Evolutionary conservation across 2,797 vertebrate species (phyloP), one percentile per base, ranked within the genome.

Genomic region (Limnodromus scolopaceus): DNA sequence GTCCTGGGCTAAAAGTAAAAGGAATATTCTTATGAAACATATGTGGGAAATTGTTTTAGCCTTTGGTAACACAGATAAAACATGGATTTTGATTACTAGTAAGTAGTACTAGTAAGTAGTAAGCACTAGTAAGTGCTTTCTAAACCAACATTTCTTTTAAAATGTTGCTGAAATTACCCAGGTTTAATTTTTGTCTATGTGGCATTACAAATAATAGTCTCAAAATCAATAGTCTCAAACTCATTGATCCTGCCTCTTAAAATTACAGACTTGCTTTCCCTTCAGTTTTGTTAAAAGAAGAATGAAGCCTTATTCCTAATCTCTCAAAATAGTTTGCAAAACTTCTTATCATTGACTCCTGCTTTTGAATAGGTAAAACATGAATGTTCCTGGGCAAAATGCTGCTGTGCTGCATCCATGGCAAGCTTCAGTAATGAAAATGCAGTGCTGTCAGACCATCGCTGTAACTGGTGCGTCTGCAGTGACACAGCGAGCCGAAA

Each of bases 41-140:
- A 85, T 53, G 91, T 64, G 48, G 49, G 43, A 79, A 72, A 87
- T 93, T 64, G 78, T 78, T 94, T 96, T 88, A 19, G 32, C 83
- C 63, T 85, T 95, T 89, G 72, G 66, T 89, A 93, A 93, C 69
- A 96, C 72, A 96, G 51, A 75, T 48, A 61, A 80, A 95, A 93
- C 51, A 46, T 3, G 9, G 69, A 65, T 94, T 84, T 68, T 78
- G 23, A 51, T 28, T 53, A 43, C 5, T 60, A 66, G 24, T 43
- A 43, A 18, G 43, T 43, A 43, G 43, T 41, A 41, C 15, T 41
- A 41, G 41, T 41, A 41, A 41, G 14, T 41, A 41, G 41, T 43
- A 43, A 43, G 43, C 43, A 43, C 43, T 43, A 43, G 43, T 43
- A 43, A 43, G 43, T 36, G 9, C 30, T 55, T 89, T 70, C 57